A percentile compares a stretch with the other conserved stretches of the same genome.
These are phyloP conservation scores for Antennarius maculatus DNA, from an alignment of 2,797 vertebrate species.

Conservation along the genomic window DNA sequence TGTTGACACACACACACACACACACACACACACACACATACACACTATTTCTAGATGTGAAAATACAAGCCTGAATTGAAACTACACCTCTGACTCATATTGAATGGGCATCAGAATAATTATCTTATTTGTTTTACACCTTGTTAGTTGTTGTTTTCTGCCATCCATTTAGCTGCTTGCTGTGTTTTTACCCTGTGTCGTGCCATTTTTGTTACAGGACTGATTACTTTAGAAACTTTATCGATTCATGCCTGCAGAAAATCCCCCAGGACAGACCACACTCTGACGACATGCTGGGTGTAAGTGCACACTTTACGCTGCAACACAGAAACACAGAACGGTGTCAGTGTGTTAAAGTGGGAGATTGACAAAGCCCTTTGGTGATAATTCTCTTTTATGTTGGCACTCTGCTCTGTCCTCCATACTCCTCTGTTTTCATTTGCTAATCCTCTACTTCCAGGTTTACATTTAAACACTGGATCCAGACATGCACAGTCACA, in stretches of 20 bases:
- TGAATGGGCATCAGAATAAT: neutral
- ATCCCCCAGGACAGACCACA: slow-evolving; percentile 97
- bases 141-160: neutral
- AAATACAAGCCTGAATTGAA: too few species aligned
- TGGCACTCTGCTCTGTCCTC: slow-evolving; percentile 38
- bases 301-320: slow-evolving; percentile 67
- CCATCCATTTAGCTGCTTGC: neutral
- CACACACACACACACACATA: neutral
- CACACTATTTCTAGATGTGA: neutral
- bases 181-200: slow-evolving; percentile 20
- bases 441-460: slow-evolving; percentile 61
- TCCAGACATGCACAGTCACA: slow-evolving; percentile 10
- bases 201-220: slow-evolving; percentile 84
- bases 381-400: slow-evolving; percentile 60
- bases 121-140: neutral
- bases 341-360: slow-evolving; percentile 52
- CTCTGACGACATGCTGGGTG: slow-evolving; percentile 97
- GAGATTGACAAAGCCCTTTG: slow-evolving; percentile 40
- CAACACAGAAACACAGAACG: neutral
- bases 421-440: slow-evolving; percentile 68
- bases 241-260: slow-evolving; percentile 99
- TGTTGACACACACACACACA: slow-evolving; percentile 8
- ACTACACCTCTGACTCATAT: neutral
- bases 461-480: slow-evolving; percentile 13
- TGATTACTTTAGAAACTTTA: slow-evolving; percentile 99